Evolutionary conservation across 2,888 invertebrate genomes (phyloP).

Genomic region (Phymatocera aterrima): DNA sequence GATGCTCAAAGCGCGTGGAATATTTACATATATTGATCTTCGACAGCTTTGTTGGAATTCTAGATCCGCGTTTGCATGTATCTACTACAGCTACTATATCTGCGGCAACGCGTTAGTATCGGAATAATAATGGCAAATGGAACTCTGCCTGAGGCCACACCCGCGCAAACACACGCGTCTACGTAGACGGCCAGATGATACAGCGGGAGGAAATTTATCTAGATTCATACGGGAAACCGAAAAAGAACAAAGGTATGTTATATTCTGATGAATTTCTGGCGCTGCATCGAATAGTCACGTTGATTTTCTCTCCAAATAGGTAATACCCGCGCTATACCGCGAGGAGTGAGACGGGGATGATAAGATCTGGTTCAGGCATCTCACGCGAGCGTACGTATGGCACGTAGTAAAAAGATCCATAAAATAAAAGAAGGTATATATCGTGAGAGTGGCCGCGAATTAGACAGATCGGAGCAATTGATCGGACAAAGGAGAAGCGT

Average conservation of each 20-base stretch:
- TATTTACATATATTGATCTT: constrained; percentile 29
- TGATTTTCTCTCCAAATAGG: no score
- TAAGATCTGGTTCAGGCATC: not conserved
- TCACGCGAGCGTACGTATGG: constrained; percentile 15
- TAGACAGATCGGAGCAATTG: constrained; percentile 38
- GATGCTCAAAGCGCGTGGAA: constrained; percentile 14
- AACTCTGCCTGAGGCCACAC: constrained; percentile 33
- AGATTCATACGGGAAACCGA: no score
- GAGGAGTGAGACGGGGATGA: not conserved
- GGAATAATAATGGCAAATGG: constrained; percentile 34
- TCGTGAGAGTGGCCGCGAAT: constrained; percentile 16
- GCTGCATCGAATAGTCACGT: no score
- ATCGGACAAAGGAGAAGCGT: not conserved
- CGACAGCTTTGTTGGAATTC: constrained; percentile 35
- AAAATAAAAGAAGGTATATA: constrained; percentile 5
- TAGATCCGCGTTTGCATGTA: constrained; percentile 31
- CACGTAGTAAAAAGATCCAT: constrained; percentile 36
- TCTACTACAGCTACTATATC: no score
- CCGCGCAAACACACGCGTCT: not conserved
- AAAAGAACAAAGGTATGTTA: no score
- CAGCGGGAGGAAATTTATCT: constrained; percentile 10
- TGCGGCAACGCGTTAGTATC: not conserved
- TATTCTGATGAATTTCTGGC: no score
- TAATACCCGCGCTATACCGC: no score
- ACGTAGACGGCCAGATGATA: no score